Evolutionary conservation across 2,888 invertebrate genomes (phyloP), one percentile per base, ranked within the genome.

Genomic region (Drosophila rellima): DNA sequence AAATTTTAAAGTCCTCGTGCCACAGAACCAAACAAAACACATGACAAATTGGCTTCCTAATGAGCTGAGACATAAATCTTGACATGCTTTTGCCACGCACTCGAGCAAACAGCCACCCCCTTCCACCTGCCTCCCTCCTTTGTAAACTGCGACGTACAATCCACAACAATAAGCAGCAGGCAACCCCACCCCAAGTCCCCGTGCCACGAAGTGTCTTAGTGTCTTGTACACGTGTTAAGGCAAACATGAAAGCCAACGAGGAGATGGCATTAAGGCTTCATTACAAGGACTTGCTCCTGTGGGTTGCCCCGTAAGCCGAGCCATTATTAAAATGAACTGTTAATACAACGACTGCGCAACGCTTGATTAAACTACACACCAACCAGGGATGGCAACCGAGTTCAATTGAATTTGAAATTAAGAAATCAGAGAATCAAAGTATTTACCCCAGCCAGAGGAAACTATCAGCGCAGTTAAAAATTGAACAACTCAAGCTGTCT

Each of bases 11-110:
- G 78, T 70, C 71, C 26, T 17, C 8, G 11, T 33, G 39, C 51
- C 42, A 47, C 31, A 48, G 29, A 23, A 44, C 50, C 3, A 2
- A 50, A 17, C 70, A 50, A 64, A 79, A 72, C 81, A 78, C 81
- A 82, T 85, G 88, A 88, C 85, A 90, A 90, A 90, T 88, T 88
- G 88, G 85, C 88, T 85, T 80, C 72, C 86, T 85, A 88, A 88
- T 89, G 85, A 87, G 90, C 70, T 82, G 78, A 80, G 88, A 88
- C 90, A 88, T 88, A 89, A 90, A 89, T 90, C 88, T 88, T 76
- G 71, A 86, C 88, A 76, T 74, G 80, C 76, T 82, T 82, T 70
- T 65, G 69, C 52, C 71, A 78, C 78, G 66, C 78, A 71, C 80
- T 72, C 70, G 54, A 74, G 66, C 69, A 70, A 70, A 66, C 57